Base-by-base conservation (phyloP, 2,888 invertebrate species). In the Agrochola macilenta region DNA sequence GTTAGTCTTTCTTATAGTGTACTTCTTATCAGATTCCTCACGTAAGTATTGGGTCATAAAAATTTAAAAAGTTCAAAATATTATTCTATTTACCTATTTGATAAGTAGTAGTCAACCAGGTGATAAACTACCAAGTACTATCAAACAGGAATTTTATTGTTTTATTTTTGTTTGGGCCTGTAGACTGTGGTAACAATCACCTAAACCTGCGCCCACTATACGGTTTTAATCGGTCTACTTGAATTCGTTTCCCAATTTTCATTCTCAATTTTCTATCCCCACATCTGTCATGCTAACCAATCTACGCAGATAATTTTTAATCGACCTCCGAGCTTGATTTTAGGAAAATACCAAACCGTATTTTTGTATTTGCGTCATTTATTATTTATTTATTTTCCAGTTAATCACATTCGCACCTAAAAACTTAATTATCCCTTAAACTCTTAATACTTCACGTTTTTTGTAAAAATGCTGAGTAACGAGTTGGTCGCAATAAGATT, bases 11-110 rank as follows among this genome's bases (percentile, higher is more conserved):
- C 20, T 82, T 66, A 14, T 77, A n/a, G 54, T 87, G 39, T 71
- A 12, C 35, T 49, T 68, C 60, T 35, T 43, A 43, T 61, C n/a
- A 3, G 43, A 49, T 58, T 73, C 58, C 7, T 46, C 85, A 71
- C 12, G 85, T 85, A 60, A 85, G 85, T 84, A 68, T 26, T 23
- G 14, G 3, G 4, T 26, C 8, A 9, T 60, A 30, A 52, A 49
- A 23, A 30, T 14, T 30, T 30, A 4, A 30, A 30, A 30, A 30
- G 8, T 12, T 66, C 2, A 8, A 23, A 14, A 68, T 66, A 49
- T 66, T 49, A 20, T 26, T 12, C 20, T n/a, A 26, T 65, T n/a
- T 43, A 9, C 11, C 30, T 2, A 61, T 30, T 30, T 20, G 26
- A 58, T 58, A 58, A n/a, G 5, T n/a, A 57, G 30, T 30, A 30